Evolutionary conservation across 37 sponge, comb jelly and placozoan species (phyloP).

Genomic region (Theonella swinhoei): DNA sequence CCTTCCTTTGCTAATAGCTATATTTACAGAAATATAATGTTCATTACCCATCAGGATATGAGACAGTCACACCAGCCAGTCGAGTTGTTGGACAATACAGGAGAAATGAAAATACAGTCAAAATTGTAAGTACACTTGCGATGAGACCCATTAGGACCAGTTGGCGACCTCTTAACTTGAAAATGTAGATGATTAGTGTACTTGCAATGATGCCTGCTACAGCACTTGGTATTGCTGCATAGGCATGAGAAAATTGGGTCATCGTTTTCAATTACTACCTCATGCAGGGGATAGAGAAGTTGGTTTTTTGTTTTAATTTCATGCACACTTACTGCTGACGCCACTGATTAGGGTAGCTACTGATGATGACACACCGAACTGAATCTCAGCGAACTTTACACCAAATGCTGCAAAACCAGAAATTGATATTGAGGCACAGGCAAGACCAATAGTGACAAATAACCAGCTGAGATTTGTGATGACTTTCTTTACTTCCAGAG

Average conservation of each 20-base stretch:
- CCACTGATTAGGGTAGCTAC: slow-evolving; percentile 44
- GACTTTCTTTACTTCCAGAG: background rate
- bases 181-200: background rate
- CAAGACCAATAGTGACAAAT: slow-evolving; percentile 42
- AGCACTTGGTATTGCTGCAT: background rate
- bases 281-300: too few species aligned
- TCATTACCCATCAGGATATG: background rate
- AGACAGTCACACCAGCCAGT: slow-evolving; percentile 3
- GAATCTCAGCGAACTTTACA: slow-evolving; percentile 70
- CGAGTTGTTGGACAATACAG: slow-evolving; percentile 15
- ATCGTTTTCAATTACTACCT: too few species aligned
- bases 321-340: slow-evolving; percentile 42
- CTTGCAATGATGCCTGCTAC: background rate
- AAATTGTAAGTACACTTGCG: background rate
- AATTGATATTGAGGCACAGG: slow-evolving; percentile 38
- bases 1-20: background rate
- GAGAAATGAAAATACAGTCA: background rate
- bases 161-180: background rate
- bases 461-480: slow-evolving; percentile 53
- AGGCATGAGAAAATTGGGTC: too few species aligned
- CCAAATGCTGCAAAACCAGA: slow-evolving; percentile 71
- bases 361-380: slow-evolving; percentile 56
- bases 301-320: too few species aligned
- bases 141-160: background rate
- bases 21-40: background rate